These are phyloP conservation scores for Exaiptasia diaphana DNA, from an alignment of 64 coral and sea anemone species.

Conservation along the genomic window DNA sequence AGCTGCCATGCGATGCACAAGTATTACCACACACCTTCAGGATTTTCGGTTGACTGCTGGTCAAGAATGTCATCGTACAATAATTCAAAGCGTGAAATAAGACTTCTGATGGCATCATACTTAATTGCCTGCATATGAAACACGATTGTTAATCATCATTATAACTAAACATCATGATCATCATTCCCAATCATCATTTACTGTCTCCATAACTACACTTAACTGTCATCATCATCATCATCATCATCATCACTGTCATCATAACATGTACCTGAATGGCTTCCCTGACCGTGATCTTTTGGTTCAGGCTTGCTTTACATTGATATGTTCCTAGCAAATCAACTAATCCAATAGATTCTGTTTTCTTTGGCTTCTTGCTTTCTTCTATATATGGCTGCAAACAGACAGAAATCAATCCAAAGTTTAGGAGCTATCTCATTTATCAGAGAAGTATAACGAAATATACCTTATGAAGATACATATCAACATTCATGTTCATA, in stretches of 20 bases:
- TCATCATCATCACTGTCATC: too few relatives aligned
- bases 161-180: too few relatives aligned
- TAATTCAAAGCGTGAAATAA: constrained; percentile 51
- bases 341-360: not conserved
- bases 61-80: constrained; percentile 52
- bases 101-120: constrained; percentile 43
- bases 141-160: not conserved
- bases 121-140: constrained; percentile 27
- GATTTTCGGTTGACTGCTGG: too few relatives aligned
- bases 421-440: not conserved
- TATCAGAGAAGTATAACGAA: not conserved
- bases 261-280: constrained; percentile 43
- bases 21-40: too few relatives aligned
- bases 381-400: not conserved
- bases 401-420: not conserved
- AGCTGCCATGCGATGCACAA: too few relatives aligned
- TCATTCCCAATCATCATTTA: too few relatives aligned
- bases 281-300: constrained; percentile 38
- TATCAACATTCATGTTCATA: not conserved
- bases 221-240: too few relatives aligned
- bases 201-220: too few relatives aligned
- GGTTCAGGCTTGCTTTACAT: constrained; percentile 55
- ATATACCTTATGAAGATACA: not conserved
- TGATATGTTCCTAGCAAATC: not conserved
- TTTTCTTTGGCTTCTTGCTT: not conserved